These are phyloP conservation scores for Otus sunia DNA, from an alignment of 2,113 vertebrate genomes.

Conservation along the genomic window DNA sequence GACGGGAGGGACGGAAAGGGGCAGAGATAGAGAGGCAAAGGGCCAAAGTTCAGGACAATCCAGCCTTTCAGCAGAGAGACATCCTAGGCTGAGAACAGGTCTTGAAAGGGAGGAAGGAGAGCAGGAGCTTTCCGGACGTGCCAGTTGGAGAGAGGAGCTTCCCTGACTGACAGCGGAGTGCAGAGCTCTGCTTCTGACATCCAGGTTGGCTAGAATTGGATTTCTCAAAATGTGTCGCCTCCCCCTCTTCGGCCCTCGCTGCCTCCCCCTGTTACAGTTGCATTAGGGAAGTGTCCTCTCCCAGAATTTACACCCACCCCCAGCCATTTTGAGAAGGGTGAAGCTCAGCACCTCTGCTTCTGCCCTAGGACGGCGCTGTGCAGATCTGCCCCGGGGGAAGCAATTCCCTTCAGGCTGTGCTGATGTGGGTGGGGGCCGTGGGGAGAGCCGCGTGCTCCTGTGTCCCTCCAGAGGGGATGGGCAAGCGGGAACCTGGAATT, in stretches of 20 bases:
- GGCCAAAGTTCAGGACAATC: neutral
- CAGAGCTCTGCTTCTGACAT: neutral
- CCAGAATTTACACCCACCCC: accelerated
- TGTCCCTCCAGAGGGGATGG: neutral
- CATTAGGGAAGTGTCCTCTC: neutral
- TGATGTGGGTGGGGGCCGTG: accelerated
- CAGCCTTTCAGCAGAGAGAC: neutral
- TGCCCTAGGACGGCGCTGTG: neutral
- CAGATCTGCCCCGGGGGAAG: neutral
- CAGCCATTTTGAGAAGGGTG: accelerated
- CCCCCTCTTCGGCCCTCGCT: neutral
- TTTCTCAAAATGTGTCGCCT: too few species aligned
- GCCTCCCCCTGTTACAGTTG: neutral
- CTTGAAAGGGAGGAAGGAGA: neutral
- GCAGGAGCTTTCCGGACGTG: neutral
- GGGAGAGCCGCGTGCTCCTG: accelerated
- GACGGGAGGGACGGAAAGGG: neutral
- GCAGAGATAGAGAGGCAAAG: neutral
- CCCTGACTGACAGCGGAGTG: neutral
- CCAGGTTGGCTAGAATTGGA: neutral
- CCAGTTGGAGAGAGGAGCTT: neutral
- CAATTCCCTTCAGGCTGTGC: accelerated
- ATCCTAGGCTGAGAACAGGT: neutral
- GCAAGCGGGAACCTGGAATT: neutral
- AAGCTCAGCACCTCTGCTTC: neutral